These are phyloP conservation scores for Hassar affinis DNA, from an alignment of 2,113 vertebrate species.

Conservation along the genomic window DNA sequence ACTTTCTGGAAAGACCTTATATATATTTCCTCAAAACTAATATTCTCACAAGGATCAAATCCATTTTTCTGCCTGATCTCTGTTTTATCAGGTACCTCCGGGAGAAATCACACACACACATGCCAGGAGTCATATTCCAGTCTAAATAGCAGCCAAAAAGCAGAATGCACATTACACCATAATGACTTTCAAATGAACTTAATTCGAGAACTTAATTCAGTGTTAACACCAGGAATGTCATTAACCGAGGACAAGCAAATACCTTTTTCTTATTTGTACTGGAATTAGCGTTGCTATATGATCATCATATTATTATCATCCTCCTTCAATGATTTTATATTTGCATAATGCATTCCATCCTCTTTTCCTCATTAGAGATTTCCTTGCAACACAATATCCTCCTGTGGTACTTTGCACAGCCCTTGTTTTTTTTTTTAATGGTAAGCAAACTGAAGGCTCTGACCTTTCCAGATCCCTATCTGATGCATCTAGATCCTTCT, in stretches of 20 bases:
- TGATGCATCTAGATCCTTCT: slow-evolving; percentile 22
- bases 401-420: not conserved
- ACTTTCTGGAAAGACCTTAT: no score
- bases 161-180: slow-evolving; percentile 45
- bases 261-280: not conserved
- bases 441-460: slow-evolving; percentile 19
- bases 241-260: not conserved
- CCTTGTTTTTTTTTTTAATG: not conserved
- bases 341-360: no score
- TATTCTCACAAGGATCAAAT: slow-evolving; percentile 9
- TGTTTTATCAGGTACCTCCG: slow-evolving; percentile 47
- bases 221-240: not conserved
- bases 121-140: slow-evolving; percentile 50
- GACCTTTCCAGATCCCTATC: slow-evolving; percentile 25
- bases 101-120: slow-evolving; percentile 15
- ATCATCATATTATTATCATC: not conserved
- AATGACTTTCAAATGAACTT: slow-evolving; percentile 69
- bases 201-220: not conserved
- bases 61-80: slow-evolving; percentile 5
- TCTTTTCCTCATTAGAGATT: not conserved
- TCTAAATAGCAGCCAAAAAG: slow-evolving; percentile 34
- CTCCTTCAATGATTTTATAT: not conserved
- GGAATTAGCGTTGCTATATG: not conserved
- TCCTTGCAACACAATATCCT: not conserved
- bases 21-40: not conserved